Base-by-base conservation (phyloP, 2,888 invertebrate species). In the Ametastegia equiseti region DNA sequence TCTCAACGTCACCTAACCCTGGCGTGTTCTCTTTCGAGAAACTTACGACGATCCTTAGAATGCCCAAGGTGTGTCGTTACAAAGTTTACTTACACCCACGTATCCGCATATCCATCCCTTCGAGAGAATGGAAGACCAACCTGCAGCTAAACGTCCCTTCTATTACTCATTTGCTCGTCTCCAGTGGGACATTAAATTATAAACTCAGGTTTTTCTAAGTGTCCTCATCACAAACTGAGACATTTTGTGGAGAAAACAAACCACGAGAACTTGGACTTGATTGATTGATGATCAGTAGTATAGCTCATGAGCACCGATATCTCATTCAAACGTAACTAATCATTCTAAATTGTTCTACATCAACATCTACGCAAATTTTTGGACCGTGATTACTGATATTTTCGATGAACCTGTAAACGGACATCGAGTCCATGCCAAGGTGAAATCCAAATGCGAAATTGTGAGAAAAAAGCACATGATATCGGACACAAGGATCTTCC, bases 31-130 rank as follows among this genome's bases (percentile, higher is more conserved):
- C 71, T 71, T 71, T 71, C 47, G 27, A 0, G 42, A 5, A 71
- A 71, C 45, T 71, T 45, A 47, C 71, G 27, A 47, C 45, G 42
- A 71, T 47, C 42, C 71, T 71, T 71, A 47, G 47, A 47, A 71
- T 45, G 45, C 71, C 71, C 36, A 47, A 71, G 71, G 71, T 71
- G n/a, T n/a, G 71, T 71, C 71, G 71, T 71, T 71, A 71, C 71
- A 71, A 47, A 45, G 71, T 71, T 71, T 71, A 71, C 71, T 71
- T 47, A 71, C 71, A 71, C 71, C n/a, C n/a, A n/a, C n/a, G n/a
- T n/a, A n/a, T n/a, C n/a, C n/a, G 27, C 30, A 47, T 67, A 71
- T 9, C 47, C 9, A 71, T 71, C 47, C 71, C 71, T 47, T 30
- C 1, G 27, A 15, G 47, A 71, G n/a, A 27, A 71, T 9, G 45